Conservation (phyloP, 2,888 invertebrate genomes). For the Physocephala rufipes region DNA sequence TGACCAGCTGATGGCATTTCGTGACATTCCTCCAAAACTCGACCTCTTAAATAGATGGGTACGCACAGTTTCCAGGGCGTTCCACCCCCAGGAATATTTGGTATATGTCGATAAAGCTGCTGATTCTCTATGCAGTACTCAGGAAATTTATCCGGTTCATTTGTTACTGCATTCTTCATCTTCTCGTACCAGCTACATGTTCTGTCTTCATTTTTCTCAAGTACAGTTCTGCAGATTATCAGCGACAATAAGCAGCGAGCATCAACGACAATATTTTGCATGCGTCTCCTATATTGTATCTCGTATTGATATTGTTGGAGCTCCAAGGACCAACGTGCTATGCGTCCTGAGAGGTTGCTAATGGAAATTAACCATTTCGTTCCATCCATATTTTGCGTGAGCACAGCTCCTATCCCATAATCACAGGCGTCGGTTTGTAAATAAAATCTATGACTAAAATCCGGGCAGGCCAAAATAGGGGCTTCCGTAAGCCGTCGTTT, state of each 20-base stretch:
- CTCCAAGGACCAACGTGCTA: slow-evolving; percentile 13
- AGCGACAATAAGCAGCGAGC: slow-evolving; percentile 6
- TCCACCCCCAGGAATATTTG: too few relatives aligned
- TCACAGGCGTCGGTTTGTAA: too few relatives aligned
- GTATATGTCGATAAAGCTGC: too few relatives aligned
- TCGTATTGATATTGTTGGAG: slow-evolving; percentile 10
- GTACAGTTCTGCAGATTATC: too few relatives aligned
- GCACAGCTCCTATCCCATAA: too few relatives aligned
- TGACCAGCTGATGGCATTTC: neutral
- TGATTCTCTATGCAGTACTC: too few relatives aligned
- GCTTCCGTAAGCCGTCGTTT: neutral
- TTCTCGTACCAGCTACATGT: too few relatives aligned
- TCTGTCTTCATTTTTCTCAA: too few relatives aligned
- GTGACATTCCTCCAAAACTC: neutral
- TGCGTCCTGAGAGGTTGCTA: neutral
- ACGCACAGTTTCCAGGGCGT: slow-evolving; percentile 14
- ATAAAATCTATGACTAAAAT: slow-evolving; percentile 7
- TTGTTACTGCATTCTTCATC: too few relatives aligned
- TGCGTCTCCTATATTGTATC: slow-evolving; percentile 13
- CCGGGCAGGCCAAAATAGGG: neutral
- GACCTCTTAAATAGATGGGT: neutral
- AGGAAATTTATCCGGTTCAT: too few relatives aligned
- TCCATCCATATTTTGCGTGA: too few relatives aligned
- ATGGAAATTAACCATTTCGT: slow-evolving; percentile 28
- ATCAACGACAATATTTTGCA: slow-evolving; percentile 16